Conservation (phyloP, 2,113 vertebrate species). For the Callopanchax toddi region DNA sequence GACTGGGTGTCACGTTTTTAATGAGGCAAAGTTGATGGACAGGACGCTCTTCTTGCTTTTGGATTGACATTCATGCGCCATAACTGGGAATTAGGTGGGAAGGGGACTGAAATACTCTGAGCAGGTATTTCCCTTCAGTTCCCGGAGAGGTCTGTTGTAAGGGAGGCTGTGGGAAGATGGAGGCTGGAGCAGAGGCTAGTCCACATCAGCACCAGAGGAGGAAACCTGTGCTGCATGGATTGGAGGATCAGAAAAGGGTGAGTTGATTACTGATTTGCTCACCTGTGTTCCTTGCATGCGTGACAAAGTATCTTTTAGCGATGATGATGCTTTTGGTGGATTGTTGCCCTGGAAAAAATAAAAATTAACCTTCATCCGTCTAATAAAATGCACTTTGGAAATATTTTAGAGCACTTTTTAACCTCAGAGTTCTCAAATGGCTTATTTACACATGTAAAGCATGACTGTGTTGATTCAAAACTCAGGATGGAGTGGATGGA, state of each 20-base stretch:
- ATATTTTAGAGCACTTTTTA: no score
- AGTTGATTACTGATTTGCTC: slow-evolving; percentile 62
- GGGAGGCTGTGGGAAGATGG: slow-evolving; percentile 84
- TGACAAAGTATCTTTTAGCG: not conserved
- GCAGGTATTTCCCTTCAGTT: slow-evolving; percentile 55
- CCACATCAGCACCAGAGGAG: slow-evolving; percentile 89
- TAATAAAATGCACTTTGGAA: no score
- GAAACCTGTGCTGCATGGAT: slow-evolving; percentile 89
- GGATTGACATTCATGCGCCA: slow-evolving; percentile 51
- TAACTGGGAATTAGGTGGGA: slow-evolving; percentile 37
- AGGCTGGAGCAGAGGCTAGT: slow-evolving; percentile 86
- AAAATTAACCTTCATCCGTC: no score
- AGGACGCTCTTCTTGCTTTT: slow-evolving; percentile 22
- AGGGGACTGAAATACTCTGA: slow-evolving; percentile 64
- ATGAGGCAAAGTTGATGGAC: slow-evolving; percentile 66
- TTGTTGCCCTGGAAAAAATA: not conserved
- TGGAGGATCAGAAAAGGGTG: slow-evolving; percentile 98
- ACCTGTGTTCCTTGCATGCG: not conserved
- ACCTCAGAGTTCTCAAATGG: no score
- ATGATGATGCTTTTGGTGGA: not conserved
- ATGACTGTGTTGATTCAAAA: no score
- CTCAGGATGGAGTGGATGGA: not conserved
- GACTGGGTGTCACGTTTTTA: slow-evolving; percentile 33
- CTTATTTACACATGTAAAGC: not conserved
- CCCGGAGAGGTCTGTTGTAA: slow-evolving; percentile 31